Base-by-base conservation (phyloP, 2,888 invertebrate species). In the Podabrus alpinus region DNA sequence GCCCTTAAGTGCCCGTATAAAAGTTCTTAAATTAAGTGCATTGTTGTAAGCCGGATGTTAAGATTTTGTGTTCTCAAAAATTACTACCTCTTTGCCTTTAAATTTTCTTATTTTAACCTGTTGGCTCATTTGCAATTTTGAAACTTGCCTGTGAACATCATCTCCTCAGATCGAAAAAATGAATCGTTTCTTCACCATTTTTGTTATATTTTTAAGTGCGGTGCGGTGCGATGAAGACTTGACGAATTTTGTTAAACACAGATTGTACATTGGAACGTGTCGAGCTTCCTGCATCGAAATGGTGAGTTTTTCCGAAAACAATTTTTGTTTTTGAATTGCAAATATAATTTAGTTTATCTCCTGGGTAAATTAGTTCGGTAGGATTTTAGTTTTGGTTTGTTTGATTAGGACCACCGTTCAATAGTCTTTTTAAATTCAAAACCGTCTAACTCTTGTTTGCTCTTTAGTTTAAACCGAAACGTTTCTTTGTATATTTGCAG, bases 381-480 rank as follows among this genome's bases (percentile, higher is more conserved):
- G 45, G 59, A 29, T 68, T 71, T 68, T 59, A 59, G 66, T 59
- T 29, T 70, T 67, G 61, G 75, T 66, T 75, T 79, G 74, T 79
- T 79, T 79, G 79, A 79, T 78, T 78, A 79, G 79, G 79, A 70
- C 76, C 59, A 70, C 71, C 71, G 45, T n/a, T 45, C 45, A 45
- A 45, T 71, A 76, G 70, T 76, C 73, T 70, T 73, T 76, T 77
- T 73, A 73, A 76, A 73, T 72, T 67, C 72, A 66, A 73, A 76
- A 76, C 79, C 77, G 74, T 76, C 75, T 64, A 73, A 45, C 45
- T 45, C 61, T 68, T 79, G 77, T 79, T 77, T 79, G 75, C 79
- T 73, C 60, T 77, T 75, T 66, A 75, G 73, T 70, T 79, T 76
- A 69, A 76, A 70, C 59, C 67, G n/a, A 68, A 69, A 71, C 64